Percentiles rank a stretch among this genome's conserved stretches.
phyloP scores from a whole-genome alignment of 2,797 vertebrate species.

The Diceros bicornis region DNA sequence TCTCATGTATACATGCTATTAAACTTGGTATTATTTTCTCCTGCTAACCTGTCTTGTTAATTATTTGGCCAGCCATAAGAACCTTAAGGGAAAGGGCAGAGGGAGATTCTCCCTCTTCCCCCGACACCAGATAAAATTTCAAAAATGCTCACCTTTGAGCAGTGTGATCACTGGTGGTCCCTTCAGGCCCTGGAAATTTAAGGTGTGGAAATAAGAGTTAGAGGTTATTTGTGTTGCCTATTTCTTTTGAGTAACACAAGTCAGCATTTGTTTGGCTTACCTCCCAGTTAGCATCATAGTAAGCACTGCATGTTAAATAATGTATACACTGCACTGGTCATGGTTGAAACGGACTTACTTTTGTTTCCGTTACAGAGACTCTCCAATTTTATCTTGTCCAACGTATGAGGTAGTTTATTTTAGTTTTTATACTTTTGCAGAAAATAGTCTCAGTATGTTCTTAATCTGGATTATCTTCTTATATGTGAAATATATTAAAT shows the following conservation, averaged over 20 bases:
- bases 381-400: background rate
- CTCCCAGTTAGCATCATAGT: background rate
- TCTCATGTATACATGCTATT: no score
- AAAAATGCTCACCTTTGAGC: no score
- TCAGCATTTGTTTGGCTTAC: background rate
- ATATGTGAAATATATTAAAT: background rate
- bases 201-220: background rate
- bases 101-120: no score
- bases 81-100: no score
- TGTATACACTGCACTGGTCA: background rate
- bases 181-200: background rate
- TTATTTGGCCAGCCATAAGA: no score
- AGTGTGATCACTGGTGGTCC: background rate
- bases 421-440: background rate
- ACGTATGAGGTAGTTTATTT: background rate
- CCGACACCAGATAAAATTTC: background rate
- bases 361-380: background rate
- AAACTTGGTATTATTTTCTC: no score
- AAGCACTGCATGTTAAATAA: background rate
- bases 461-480: conserved; percentile 3
- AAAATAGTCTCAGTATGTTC: background rate
- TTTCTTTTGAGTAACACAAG: background rate
- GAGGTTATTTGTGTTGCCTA: background rate
- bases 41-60: no score
- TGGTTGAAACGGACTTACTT: background rate